Conservation (phyloP, 2,888 invertebrate species). For the Catocala sponsa region DNA sequence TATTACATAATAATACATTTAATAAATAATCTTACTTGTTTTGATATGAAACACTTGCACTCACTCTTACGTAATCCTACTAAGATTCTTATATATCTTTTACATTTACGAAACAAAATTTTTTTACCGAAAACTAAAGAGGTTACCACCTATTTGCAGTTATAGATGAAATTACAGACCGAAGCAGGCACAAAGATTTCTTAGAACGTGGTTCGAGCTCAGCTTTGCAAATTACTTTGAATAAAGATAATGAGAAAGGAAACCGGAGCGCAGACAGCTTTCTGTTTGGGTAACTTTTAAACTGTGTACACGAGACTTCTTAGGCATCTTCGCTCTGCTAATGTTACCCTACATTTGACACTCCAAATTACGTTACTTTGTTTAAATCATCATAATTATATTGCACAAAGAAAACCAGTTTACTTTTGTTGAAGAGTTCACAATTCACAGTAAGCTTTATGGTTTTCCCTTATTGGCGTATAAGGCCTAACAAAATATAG, state of each 20-base stretch:
- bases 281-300: constrained; percentile 35
- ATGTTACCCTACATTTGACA: constrained; percentile 9
- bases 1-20: too few species aligned
- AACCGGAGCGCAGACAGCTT: constrained; percentile 45
- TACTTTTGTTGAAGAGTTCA: too few species aligned
- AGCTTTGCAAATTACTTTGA: constrained; percentile 55
- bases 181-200: constrained; percentile 43
- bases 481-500: background rate
- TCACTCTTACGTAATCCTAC: too few species aligned
- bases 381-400: constrained; percentile 13
- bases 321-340: constrained; percentile 13
- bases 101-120: too few species aligned
- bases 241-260: constrained; percentile 59
- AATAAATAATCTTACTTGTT: too few species aligned
- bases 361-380: constrained; percentile 18
- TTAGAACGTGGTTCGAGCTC: constrained; percentile 29
- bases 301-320: constrained; percentile 25
- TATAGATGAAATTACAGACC: constrained; percentile 43
- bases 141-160: constrained; percentile 43
- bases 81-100: too few species aligned
- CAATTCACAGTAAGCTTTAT: too few species aligned
- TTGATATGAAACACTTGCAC: too few species aligned
- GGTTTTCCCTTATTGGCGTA: background rate
- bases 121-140: constrained; percentile 10
- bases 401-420: constrained; percentile 4